Base-by-base conservation (phyloP, 2,113 vertebrate genomes). In the Lophotis ruficrista region DNA sequence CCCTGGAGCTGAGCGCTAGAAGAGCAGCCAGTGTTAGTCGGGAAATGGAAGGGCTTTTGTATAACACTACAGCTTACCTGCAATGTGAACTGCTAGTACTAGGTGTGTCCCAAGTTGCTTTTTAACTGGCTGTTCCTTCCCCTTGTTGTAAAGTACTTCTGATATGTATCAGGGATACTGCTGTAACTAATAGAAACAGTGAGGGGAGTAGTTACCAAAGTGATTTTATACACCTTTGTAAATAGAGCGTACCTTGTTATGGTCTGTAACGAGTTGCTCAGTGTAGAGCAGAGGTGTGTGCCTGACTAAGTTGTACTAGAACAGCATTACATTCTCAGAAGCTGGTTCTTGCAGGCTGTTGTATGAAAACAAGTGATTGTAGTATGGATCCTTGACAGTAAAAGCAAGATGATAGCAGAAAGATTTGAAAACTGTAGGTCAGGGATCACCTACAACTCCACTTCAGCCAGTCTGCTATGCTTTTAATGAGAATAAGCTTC, bases 131-230 rank as follows among this genome's bases (percentile, higher is more conserved):
- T 76, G 0, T 75, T 82, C 81, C 43, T 78, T 62, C 27, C 20
- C 7, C 12, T 23, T 60, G 6, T 12, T 72, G 28, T 72, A 69
- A 77, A 92, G n/a, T 23, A 21, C 3, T 58, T 73, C 3, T 2
- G n/a, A 14, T 65, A 45, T 0, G 0, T 48, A 9, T 25, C 4
- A 1, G 14, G 24, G 23, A 14, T 81, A 23, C 7, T 68, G 28
- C 37, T 91, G 28, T 69, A 57, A 65, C 16, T 72, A 31, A 21
- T 7, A 51, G 47, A 81, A 35, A 7, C 10, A 12, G 54, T 3
- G 16, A 10, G 23, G 24, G 15, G 22, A 60, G 17, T 43, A 43
- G 9, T 81, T 81, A 28, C 4, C 1, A 0, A 13, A 60, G 20
- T 72, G 38, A 47, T 53, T 75, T 75, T 47, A 47, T 38, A 77